phyloP scores from a whole-genome alignment of 2,797 vertebrate genomes.

The Argentina silus region DNA sequence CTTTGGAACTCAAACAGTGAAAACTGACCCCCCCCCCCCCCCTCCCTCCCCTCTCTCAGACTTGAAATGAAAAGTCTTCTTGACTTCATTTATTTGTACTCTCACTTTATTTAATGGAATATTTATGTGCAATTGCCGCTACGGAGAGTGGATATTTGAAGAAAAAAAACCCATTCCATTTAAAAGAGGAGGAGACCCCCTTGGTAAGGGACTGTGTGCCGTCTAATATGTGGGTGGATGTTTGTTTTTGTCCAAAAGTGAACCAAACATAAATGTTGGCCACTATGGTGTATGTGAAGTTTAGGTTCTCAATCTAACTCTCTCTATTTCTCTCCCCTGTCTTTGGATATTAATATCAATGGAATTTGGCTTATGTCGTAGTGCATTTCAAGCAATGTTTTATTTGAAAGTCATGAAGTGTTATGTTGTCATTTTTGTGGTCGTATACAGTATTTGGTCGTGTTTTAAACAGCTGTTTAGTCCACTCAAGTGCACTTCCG shows the following conservation, averaged over 20 bases:
- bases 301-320: slow-evolving; percentile 65
- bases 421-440: slow-evolving; percentile 79
- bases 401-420: slow-evolving; percentile 69
- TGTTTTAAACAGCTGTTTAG: slow-evolving; percentile 79
- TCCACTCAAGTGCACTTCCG: slow-evolving; percentile 83
- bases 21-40: slow-evolving; percentile 7
- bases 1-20: slow-evolving; percentile 98
- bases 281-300: slow-evolving; percentile 85
- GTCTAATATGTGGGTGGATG: slow-evolving; percentile 76
- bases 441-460: slow-evolving; percentile 72
- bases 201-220: slow-evolving; percentile 83
- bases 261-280: slow-evolving; percentile 67
- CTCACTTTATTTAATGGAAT: slow-evolving; percentile 81
- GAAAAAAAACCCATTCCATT: slow-evolving; percentile 86
- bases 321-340: slow-evolving; percentile 63
- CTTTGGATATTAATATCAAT: slow-evolving; percentile 81
- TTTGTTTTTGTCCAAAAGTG: slow-evolving; percentile 69
- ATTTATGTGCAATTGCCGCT: slow-evolving; percentile 93
- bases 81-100: slow-evolving; percentile 55
- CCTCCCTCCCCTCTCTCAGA: slow-evolving; percentile 23
- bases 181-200: slow-evolving; percentile 84
- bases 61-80: slow-evolving; percentile 45
- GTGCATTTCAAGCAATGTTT: slow-evolving; percentile 76
- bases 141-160: slow-evolving; percentile 85
- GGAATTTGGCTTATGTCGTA: slow-evolving; percentile 77